A percentile compares a stretch with the other conserved stretches of the same genome.
Evolutionary conservation across 2,888 invertebrate species (phyloP).

Genomic region (Nomada ferruginata): DNA sequence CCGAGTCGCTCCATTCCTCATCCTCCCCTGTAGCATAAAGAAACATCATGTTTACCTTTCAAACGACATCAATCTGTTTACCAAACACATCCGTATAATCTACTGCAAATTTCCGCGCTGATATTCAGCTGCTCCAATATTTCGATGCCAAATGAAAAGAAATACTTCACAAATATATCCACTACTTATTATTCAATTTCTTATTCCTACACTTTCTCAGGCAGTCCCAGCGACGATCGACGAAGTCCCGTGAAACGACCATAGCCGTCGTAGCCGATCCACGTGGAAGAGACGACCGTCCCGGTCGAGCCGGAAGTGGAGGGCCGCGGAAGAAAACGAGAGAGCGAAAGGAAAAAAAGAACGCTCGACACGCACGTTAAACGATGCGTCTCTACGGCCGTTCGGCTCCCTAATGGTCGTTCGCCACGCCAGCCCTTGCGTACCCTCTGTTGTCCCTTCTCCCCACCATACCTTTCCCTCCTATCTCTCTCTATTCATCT

Average conservation of each 20-base stretch:
- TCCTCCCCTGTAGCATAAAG: slow-evolving; percentile 81
- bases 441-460: slow-evolving; percentile 51
- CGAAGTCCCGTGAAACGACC: slow-evolving; percentile 68
- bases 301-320: slow-evolving; percentile 36
- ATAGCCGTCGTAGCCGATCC: slow-evolving; percentile 47
- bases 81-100: not conserved
- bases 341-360: slow-evolving; percentile 26
- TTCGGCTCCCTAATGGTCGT: slow-evolving; percentile 80
- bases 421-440: slow-evolving; percentile 71
- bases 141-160: too few species aligned
- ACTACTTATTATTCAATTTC: too few species aligned
- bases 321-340: slow-evolving; percentile 28
- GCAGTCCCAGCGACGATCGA: slow-evolving; percentile 56
- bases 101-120: not conserved
- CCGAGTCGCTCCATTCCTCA: slow-evolving; percentile 84
- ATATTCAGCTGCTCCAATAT: too few species aligned
- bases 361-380: slow-evolving; percentile 63
- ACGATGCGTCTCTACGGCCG: slow-evolving; percentile 78
- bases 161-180: too few species aligned
- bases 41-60: not conserved
- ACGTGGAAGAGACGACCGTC: slow-evolving; percentile 29
- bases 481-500: slow-evolving; percentile 60
- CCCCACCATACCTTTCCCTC: slow-evolving; percentile 40
- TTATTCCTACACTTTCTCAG: slow-evolving; percentile 70
- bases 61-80: not conserved